phyloP scores from a whole-genome alignment of 2,797 vertebrate species.

The Danio albolineatus region DNA sequence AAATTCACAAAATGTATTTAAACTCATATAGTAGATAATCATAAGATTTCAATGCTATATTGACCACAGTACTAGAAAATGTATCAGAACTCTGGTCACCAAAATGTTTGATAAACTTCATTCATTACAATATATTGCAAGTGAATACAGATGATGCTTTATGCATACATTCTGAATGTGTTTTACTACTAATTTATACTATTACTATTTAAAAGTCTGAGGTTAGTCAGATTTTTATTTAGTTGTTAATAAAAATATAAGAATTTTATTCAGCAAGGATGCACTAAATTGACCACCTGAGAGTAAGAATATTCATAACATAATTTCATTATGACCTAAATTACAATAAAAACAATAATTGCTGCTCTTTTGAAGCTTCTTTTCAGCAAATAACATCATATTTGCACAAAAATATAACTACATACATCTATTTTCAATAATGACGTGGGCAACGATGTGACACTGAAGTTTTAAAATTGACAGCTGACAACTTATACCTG shows the following conservation, averaged over 20 bases:
- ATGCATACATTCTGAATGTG: not conserved
- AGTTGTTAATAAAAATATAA: not conserved
- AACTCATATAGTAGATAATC: too few species aligned
- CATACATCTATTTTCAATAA: not conserved
- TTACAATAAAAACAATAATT: too few species aligned
- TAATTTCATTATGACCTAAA: too few species aligned
- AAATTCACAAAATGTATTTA: too few species aligned
- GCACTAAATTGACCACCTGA: not conserved
- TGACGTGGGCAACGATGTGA: not conserved
- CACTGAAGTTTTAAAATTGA: not conserved
- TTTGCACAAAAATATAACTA: not conserved
- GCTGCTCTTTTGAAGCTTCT: not conserved
- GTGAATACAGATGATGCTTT: too few species aligned
- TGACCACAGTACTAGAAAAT: too few species aligned
- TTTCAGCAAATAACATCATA: not conserved
- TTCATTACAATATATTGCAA: too few species aligned
- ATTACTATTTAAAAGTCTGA: not conserved
- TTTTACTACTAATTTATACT: not conserved
- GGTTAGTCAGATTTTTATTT: not conserved
- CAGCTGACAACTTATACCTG: not conserved
- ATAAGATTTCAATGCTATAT: too few species aligned
- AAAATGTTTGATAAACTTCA: too few species aligned
- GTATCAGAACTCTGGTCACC: too few species aligned
- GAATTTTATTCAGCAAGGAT: not conserved
- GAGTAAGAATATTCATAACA: not conserved